These are phyloP conservation scores for Eudorcas thomsonii DNA, from an alignment of 2,113 vertebrate genomes.

Conservation along the genomic window DNA sequence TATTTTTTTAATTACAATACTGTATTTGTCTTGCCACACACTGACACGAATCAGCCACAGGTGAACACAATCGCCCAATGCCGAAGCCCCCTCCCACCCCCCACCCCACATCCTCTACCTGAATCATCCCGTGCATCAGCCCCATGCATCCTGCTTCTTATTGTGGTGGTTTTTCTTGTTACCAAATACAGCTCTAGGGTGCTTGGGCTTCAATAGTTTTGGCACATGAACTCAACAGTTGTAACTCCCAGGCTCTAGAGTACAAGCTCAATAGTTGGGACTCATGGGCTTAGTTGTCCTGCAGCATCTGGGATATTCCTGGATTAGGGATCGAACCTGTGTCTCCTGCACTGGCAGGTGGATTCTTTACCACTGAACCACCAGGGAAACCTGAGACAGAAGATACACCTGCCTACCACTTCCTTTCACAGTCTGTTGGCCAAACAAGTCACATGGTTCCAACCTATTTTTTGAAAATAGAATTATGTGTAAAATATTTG, in stretches of 20 bases:
- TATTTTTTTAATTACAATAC: too few species aligned
- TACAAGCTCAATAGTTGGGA: not conserved
- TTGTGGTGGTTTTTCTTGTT: not conserved
- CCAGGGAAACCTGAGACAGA: not conserved
- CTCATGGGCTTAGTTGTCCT: not conserved
- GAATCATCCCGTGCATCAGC: too few species aligned
- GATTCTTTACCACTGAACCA: not conserved
- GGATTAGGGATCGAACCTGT: not conserved
- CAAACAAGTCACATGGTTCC: not conserved
- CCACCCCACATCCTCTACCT: too few species aligned
- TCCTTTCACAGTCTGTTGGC: not conserved
- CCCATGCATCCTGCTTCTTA: too few species aligned
- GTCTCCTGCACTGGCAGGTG: not conserved
- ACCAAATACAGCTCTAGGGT: not conserved
- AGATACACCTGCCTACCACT: not conserved
- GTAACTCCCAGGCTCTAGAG: not conserved
- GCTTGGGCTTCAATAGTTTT: not conserved
- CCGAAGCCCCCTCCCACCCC: too few species aligned
- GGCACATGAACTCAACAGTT: not conserved
- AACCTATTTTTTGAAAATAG: not conserved
- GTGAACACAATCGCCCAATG: too few species aligned
- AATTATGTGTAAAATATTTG: slow-evolving; percentile 10
- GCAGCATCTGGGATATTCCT: not conserved
- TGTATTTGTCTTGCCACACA: too few species aligned
- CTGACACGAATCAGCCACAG: too few species aligned